Evolutionary conservation across 2,113 vertebrate species (phyloP).

Genomic region (Malurus alboscapulatus): DNA sequence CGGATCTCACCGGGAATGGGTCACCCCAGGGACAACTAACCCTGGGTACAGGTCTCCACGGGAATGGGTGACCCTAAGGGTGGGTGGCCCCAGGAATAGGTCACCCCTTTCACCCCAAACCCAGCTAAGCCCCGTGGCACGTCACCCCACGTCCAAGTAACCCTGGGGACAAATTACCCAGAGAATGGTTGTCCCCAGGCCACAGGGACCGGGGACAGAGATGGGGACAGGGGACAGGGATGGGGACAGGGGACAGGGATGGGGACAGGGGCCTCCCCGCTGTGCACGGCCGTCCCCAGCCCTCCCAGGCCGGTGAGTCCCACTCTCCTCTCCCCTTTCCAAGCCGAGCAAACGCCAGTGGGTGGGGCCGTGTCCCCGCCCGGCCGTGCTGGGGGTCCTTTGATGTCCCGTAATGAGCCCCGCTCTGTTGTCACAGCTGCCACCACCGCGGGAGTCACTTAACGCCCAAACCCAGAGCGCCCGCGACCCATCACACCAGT

Average conservation of each 20-base stretch:
- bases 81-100: neutral
- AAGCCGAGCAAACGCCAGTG: neutral
- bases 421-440: slow-evolving; percentile 63
- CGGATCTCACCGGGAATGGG: neutral
- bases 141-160: neutral
- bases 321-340: neutral
- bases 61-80: neutral
- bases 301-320: neutral
- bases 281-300: neutral
- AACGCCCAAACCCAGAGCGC: neutral
- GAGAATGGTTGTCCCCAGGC: neutral
- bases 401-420: slow-evolving; percentile 52
- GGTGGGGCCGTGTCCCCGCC: neutral
- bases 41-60: neutral
- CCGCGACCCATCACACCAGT: neutral
- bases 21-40: neutral
- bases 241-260: neutral
- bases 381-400: neutral
- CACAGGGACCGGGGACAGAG: neutral
- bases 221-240: neutral
- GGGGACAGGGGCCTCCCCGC: neutral
- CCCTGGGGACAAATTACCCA: neutral
- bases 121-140: neutral
- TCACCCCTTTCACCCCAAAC: neutral
- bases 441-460: slow-evolving; percentile 7